Evolutionary conservation across 1,140 invertebrate species (phyloP).

Genomic region (Pseudomyrmex gracilis): DNA sequence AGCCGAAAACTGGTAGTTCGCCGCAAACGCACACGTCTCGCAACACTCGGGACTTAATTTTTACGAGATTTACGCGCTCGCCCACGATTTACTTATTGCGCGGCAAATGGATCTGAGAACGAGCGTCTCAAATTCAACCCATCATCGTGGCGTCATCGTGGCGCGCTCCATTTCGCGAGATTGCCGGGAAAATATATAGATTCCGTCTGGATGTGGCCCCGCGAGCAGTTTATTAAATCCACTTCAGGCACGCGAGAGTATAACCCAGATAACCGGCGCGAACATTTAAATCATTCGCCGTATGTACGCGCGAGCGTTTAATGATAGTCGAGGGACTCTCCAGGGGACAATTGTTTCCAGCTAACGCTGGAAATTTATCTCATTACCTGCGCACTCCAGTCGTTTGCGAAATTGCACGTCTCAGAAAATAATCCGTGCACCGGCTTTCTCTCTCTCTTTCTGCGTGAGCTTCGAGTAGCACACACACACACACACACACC

Average conservation of each 20-base stretch:
- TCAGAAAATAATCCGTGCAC: slow-evolving; percentile 8
- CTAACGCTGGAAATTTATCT: slow-evolving; percentile 65
- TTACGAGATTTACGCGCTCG: neutral
- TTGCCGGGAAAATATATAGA: slow-evolving; percentile 62
- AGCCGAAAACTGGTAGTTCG: too few relatives aligned
- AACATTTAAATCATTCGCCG: slow-evolving; percentile 42
- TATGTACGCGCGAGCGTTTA: slow-evolving; percentile 38
- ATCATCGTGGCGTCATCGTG: neutral
- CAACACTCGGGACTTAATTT: neutral
- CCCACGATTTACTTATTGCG: neutral
- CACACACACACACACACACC: too few relatives aligned
- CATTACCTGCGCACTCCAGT: slow-evolving; percentile 49
- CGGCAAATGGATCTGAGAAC: neutral
- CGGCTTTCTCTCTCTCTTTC: neutral
- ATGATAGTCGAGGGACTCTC: slow-evolving; percentile 46
- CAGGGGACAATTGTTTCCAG: slow-evolving; percentile 53
- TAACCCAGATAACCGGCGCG: slow-evolving; percentile 49
- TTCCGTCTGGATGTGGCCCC: neutral
- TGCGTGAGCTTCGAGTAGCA: too few relatives aligned
- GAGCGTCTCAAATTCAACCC: neutral
- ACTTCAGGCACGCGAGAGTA: slow-evolving; percentile 36
- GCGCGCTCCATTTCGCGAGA: slow-evolving; percentile 18
- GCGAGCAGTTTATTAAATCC: slow-evolving; percentile 64
- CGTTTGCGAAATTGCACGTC: slow-evolving; percentile 25
- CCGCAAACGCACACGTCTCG: too few relatives aligned